These are phyloP conservation scores for Clamator glandarius DNA, from an alignment of 2,797 vertebrate species.

Conservation along the genomic window DNA sequence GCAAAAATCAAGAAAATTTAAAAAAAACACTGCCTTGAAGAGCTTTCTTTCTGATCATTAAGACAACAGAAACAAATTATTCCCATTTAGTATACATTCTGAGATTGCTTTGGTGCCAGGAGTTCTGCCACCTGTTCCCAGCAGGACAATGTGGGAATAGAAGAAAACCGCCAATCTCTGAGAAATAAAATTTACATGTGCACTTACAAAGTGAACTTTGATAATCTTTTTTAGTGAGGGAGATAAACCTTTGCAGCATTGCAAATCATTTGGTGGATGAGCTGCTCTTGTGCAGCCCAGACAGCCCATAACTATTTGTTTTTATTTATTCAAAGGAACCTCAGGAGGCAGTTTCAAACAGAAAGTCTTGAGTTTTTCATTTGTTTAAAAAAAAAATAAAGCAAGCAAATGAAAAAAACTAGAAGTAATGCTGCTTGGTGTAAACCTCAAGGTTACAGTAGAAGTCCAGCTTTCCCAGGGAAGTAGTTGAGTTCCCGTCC, in stretches of 20 bases:
- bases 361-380: not conserved
- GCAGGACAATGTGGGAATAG: slow-evolving; percentile 12
- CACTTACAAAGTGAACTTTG: slow-evolving; percentile 50
- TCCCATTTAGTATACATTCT: not conserved
- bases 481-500: too few relatives aligned
- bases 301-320: not conserved
- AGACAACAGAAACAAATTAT: slow-evolving; percentile 24
- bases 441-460: not conserved
- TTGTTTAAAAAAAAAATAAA: not conserved
- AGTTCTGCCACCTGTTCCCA: slow-evolving; percentile 52
- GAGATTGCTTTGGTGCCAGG: slow-evolving; percentile 39
- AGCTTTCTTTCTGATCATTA: slow-evolving; percentile 36
- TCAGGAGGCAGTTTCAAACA: not conserved
- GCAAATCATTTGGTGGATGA: not conserved
- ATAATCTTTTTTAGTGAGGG: slow-evolving; percentile 21
- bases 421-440: not conserved
- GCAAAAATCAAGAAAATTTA: too few relatives aligned
- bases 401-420: not conserved
- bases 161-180: not conserved
- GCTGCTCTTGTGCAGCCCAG: not conserved
- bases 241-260: slow-evolving; percentile 16
- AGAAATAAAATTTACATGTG: slow-evolving; percentile 24
- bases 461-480: not conserved
- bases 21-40: not conserved
- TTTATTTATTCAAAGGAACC: slow-evolving; percentile 35